Evolutionary conservation across 2,113 vertebrate genomes (phyloP), one percentile per base, ranked within the genome.

Genomic region (Carollia perspicillata): DNA sequence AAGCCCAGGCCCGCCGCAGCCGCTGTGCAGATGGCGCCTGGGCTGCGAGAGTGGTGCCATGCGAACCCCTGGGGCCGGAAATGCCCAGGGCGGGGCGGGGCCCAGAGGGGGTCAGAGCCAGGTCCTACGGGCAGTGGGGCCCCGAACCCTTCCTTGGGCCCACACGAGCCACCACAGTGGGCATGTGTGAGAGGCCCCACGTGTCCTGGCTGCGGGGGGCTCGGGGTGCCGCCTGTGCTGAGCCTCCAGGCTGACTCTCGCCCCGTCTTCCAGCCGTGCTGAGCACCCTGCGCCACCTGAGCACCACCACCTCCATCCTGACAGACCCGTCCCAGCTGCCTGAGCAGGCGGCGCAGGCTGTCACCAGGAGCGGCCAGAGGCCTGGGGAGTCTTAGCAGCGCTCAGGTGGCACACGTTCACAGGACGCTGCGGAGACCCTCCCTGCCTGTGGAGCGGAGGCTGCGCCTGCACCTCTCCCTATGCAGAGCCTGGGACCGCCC

Each of bases 231-330:
- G 0, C 5, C 69, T 26, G 10, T 0, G 1, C 23, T 4, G 55
- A 35, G 3, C 35, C 44, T 20, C 20, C 30, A 3, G 9, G 13
- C 90, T 92, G 6, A 71, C 69, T 6, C 74, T 63, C 17, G 16
- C 33, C 78, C 60, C 88, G 69, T 95, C 69, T 89, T 72, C 6
- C 95, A 99, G 99, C 99, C 98, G 99, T 99, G 89, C 97, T 99
- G 98, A 98, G 96, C 81, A 98, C 99, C 3, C 99, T 99, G 42
- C 98, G 99, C 42, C 99, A 99, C 49, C 98, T 99, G 91, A 99
- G 99, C 96, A 99, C 98, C 33, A 99, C 97, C 97, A 99, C 99
- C 1, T 99, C 99, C 69, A 98, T 99, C 72, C 98, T 99, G 58
- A 98, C 98, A 0, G 98, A 99, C 92, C 99, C 99, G 0, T 97